Percentiles rank a stretch among this genome's conserved stretches.
Evolutionary conservation across 1,140 invertebrate species (phyloP).

Genomic region (Atta cephalotes): DNA sequence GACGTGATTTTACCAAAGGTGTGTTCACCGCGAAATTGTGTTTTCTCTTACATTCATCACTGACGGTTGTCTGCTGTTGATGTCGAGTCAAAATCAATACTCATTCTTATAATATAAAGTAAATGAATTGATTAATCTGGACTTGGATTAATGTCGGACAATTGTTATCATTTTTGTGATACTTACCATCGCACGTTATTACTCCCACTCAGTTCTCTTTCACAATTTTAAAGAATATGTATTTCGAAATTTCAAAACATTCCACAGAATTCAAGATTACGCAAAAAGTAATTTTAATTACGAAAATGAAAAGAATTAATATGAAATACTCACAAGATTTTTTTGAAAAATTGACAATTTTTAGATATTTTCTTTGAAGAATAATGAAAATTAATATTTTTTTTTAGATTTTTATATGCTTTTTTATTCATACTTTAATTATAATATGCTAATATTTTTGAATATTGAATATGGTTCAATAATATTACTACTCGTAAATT

Average conservation of each 20-base stretch:
- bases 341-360: too few relatives aligned
- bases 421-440: too few relatives aligned
- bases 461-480: too few relatives aligned
- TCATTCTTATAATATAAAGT: not conserved
- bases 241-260: not conserved
- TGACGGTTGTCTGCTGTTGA: not conserved
- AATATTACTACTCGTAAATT: too few relatives aligned
- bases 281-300: not conserved
- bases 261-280: not conserved
- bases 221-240: not conserved
- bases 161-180: not conserved
- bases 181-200: not conserved
- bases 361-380: too few relatives aligned
- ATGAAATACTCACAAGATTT: not conserved
- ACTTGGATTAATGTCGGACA: not conserved
- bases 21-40: conserved; percentile 24
- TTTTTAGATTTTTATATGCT: too few relatives aligned
- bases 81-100: not conserved
- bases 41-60: not conserved
- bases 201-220: not conserved
- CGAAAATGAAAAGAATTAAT: not conserved
- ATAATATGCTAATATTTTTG: too few relatives aligned
- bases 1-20: conserved; percentile 28
- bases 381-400: too few relatives aligned
- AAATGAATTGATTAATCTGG: not conserved